Conservation (phyloP, 2,888 invertebrate genomes). For the Rhopalosiphum nymphaeae region DNA sequence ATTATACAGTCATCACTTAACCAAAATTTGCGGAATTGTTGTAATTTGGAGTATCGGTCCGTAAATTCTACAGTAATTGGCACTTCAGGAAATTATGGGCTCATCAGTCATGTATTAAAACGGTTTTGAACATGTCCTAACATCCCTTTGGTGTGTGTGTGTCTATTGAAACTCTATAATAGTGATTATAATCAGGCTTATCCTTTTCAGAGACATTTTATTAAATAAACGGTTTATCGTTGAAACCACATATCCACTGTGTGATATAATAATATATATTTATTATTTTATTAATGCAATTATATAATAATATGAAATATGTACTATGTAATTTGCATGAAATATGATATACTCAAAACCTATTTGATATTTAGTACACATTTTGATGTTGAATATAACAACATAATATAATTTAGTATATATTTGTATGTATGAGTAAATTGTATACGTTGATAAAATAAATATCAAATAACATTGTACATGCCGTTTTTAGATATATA, state of each 20-base stretch:
- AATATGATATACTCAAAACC: not conserved
- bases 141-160: not conserved
- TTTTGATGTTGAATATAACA: not conserved
- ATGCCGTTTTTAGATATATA: no score
- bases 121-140: not conserved
- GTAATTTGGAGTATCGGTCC: not conserved
- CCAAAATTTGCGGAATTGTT: not conserved
- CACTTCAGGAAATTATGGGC: not conserved
- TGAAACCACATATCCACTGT: not conserved
- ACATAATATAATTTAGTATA: not conserved
- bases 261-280: not conserved
- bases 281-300: not conserved
- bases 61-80: not conserved
- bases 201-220: not conserved
- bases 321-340: not conserved
- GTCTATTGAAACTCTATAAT: not conserved
- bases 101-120: constrained; percentile 15
- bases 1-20: not conserved
- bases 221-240: not conserved
- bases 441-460: no score
- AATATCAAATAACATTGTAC: no score
- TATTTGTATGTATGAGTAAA: no score
- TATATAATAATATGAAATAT: not conserved
- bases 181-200: not conserved
- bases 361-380: not conserved